Base-by-base conservation (phyloP, 2,888 invertebrate species). In the Perizoma affinitatum region DNA sequence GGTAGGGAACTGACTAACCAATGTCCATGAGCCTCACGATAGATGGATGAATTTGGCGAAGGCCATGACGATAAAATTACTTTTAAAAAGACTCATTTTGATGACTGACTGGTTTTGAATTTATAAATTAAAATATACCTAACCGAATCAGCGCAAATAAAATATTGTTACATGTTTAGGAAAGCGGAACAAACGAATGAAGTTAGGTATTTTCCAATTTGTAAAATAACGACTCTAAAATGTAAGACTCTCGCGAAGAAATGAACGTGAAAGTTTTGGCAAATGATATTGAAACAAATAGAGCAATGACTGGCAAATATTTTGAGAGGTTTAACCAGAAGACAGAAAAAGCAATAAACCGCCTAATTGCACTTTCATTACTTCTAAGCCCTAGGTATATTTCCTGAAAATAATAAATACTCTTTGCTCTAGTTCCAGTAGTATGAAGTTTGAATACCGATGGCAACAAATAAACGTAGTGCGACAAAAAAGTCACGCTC, bases 161-260 rank as follows among this genome's bases (percentile, higher is more conserved):
- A 54, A 42, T 61, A 75, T 74, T 74, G 73, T 72, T 70, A 76
- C 73, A 61, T 74, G 77, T 72, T 74, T 75, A 83, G 78, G 80
- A 86, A 86, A 86, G 86, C 84, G 86, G 82, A 84, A 84, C 85
- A 76, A 76, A 76, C 71, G 70, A 76, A 72, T 69, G 70, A 59
- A 53, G 70, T 70, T 75, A 52, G 70, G 70, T 71, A 71, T 74
- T 72, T 65, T 59, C 68, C 68, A 73, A 73, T 74, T 74, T 63
- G 63, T 66, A 67, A 70, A 76, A 70, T 67, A 73, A 67, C 68
- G 57, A 43, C 42, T 53, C 41, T 61, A 58, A 61, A 62, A 65
- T 63, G 57, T 44, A 45, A 49, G 56, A 63, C 55, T 49, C 58
- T 52, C 36, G 38, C 51, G 33, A 58, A 54, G 38, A 61, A 60